Evolutionary conservation across 2,113 vertebrate genomes (phyloP).

Genomic region (Carlito syrichta): DNA sequence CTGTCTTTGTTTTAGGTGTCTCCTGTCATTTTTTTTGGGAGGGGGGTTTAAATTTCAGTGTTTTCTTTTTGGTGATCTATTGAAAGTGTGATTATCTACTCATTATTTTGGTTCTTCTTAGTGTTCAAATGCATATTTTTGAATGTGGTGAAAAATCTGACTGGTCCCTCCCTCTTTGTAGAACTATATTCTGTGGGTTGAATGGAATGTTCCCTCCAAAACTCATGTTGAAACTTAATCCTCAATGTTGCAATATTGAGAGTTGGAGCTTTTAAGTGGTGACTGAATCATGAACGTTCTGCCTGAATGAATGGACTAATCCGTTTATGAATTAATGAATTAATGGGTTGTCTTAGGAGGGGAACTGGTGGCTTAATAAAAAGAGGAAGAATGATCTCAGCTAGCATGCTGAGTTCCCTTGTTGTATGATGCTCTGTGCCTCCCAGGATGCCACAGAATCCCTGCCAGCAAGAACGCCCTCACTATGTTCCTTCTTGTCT

Average conservation of each 20-base stretch:
- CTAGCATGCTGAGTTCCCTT: background rate
- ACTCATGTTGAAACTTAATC: background rate
- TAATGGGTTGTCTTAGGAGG: background rate
- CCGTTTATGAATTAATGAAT: background rate
- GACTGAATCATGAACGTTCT: background rate
- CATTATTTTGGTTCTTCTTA: background rate
- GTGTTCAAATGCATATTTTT: background rate
- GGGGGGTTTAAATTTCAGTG: background rate
- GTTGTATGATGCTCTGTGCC: background rate
- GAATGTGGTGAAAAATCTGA: background rate
- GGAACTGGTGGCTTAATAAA: background rate
- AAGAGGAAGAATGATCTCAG: background rate
- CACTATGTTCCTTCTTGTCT: background rate
- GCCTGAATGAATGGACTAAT: background rate
- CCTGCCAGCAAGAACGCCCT: background rate
- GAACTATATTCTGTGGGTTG: background rate
- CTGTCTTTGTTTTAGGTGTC: background rate
- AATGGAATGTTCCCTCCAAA: background rate
- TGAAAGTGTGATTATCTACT: background rate
- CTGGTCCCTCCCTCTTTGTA: background rate
- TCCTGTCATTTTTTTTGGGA: background rate
- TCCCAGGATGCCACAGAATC: background rate
- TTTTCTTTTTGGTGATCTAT: background rate
- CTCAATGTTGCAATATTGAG: background rate
- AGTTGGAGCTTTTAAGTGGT: background rate